Base-by-base conservation (phyloP, 1,140 invertebrate genomes). In the Sinonovacula constricta region DNA sequence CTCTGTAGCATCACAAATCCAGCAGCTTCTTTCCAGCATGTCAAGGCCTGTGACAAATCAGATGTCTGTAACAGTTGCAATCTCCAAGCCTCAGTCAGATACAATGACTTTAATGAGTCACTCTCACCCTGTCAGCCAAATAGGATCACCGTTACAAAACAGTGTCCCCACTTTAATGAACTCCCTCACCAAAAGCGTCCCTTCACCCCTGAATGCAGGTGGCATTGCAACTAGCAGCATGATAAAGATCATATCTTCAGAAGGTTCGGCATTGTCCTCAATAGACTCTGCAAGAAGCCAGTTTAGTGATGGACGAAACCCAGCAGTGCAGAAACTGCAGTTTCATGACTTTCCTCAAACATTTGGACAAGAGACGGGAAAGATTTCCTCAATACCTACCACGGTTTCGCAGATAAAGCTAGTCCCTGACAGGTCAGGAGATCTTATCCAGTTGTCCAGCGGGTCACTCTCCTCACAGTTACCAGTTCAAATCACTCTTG, bases 271-370 rank as follows among this genome's bases (percentile, higher is more conserved):
- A 7, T 53, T 53, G 18, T 3, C 51, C 51, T n/a, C 26, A 18
- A 53, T 24, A 18, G 26, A 53, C 26, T 1, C 26, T 53, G 51
- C 2, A 18, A 7, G 26, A 53, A 53, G 26, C 51, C n/a, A 24
- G 26, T 1, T 7, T 53, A 57, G 28, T 24, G 79, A 84, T 18
- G 80, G 84, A 36, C 81, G 81, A 60, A 79, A 83, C 5, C 82
- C 82, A 54, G 83, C 83, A 0, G 72, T 85, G 36, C 86, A 88
- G 39, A 86, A 84, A 69, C 36, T 86, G 28, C 86, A 89, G 62
- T 87, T 84, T 70, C 85, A 84, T 65, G 88, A 88, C 51, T 88
- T 87, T 70, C 84, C 85, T 14, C n/a, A n/a, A n/a, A n/a, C n/a
- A n/a, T n/a, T n/a, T 53, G 86, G 26, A 85, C 86, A 3, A 87